Evolutionary conservation across 2,113 vertebrate species (phyloP), one percentile per base, ranked within the genome.

Genomic region (Fulmarus glacialis): DNA sequence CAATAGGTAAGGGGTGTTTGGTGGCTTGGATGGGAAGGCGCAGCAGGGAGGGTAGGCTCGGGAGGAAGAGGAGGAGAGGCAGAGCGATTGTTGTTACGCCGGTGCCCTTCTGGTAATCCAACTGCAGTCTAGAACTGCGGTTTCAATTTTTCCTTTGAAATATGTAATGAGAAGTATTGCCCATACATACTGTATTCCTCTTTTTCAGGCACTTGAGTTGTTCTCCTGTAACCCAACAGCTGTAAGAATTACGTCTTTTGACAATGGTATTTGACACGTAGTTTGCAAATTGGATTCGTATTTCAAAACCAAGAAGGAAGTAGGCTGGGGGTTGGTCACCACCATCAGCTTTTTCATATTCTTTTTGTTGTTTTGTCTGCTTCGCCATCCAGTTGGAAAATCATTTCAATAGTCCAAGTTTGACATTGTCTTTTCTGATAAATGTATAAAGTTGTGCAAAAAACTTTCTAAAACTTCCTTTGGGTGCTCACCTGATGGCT

Each of bases 101-200:
- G 6, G 12, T 45, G 43, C 77, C 95, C 78, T 91, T 81, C 89
- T 77, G 91, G 77, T 78, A 55, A 90, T 89, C 87, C 68, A 93
- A 6, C 21, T 48, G 80, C 66, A 7, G 79, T 78, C 89, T 84
- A 87, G 78, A 97, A 97, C 96, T 79, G 71, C 96, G 97, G 87
- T 94, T 98, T 97, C 93, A 74, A 71, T 95, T 96, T 95, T 68
- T 82, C 73, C 95, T 96, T 93, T 72, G 91, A 96, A 97, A 96
- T 75, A 59, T 4, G 40, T 24, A n/a, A 60, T 10, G 67, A 80
- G 58, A 45, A 73, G 53, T 55, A 45, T 47, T 94, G 93, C 93
- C 93, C 82, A 9, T 66, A 20, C 42, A 17, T 20, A 8, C 80
- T 34, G 74, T 72, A 18, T 47, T 82, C 85, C 68, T 95, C 72